These are phyloP conservation scores for Sebastes ruberrimus DNA, from an alignment of 2,797 vertebrate genomes.

Conservation along the genomic window DNA sequence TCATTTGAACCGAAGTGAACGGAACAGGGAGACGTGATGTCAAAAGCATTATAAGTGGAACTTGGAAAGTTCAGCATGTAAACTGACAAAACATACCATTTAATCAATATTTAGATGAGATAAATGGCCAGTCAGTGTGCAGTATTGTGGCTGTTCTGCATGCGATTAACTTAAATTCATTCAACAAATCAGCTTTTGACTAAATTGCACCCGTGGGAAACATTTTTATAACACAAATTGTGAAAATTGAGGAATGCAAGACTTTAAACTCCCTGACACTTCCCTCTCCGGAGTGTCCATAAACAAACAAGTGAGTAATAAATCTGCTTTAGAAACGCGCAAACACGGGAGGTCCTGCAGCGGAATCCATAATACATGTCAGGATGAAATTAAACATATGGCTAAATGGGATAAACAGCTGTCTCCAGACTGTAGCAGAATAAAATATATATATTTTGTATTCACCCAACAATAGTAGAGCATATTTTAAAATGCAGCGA, in stretches of 20 bases:
- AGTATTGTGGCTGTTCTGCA: background rate
- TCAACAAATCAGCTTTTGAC: background rate
- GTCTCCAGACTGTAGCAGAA: background rate
- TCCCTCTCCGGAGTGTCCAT: background rate
- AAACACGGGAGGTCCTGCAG: background rate
- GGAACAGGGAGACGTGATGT: background rate
- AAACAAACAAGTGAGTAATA: background rate
- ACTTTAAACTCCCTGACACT: background rate
- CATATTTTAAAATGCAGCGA: background rate
- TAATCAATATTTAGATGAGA: background rate
- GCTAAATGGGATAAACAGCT: background rate
- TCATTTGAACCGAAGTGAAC: background rate
- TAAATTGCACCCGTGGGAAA: background rate
- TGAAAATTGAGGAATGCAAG: background rate
- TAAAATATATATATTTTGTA: background rate
- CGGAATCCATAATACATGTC: background rate
- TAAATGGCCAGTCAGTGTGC: background rate
- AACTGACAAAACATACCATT: background rate
- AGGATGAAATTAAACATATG: slow-evolving; percentile 16
- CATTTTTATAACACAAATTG: background rate
- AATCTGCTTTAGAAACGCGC: background rate
- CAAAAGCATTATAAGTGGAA: background rate
- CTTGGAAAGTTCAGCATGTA: background rate
- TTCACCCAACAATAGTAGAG: background rate
- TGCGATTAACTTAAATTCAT: background rate